Evolutionary conservation across 2,888 invertebrate genomes (phyloP), one percentile per base, ranked within the genome.

Genomic region (Clivina fossor): DNA sequence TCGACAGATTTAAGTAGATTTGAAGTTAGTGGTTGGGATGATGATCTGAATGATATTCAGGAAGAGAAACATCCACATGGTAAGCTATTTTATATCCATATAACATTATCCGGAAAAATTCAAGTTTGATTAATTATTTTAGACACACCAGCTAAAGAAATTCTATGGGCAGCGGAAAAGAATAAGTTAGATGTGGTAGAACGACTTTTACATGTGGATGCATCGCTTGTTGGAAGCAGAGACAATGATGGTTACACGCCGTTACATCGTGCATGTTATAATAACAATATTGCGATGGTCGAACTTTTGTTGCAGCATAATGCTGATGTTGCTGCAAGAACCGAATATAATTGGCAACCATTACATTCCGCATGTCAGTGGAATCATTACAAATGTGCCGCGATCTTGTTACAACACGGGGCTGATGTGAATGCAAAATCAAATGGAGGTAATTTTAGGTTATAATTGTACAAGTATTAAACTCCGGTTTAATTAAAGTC

Each of bases 161-260:
- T 89, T 32, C 71, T 93, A 18, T 82, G 82, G 80, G 91, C 91
- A 20, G 88, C 90, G 16, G 88, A 89, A 74, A 81, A 88, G 68
- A 89, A 89, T 24, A 75, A 86, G 60, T 66, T 86, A 1, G 79
- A 83, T 35, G 74, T 77, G 49, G 72, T 92, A 0, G 78, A 79
- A 60, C 74, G 76, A 59, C 72, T 91, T 19, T 63, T 91, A 1
- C 65, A 71, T 18, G 66, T 74, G 15, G 76, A 88, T 68, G 78
- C 81, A 1, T 69, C 71, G 1, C 74, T 93, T 24, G 78, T 94
- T 0, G 75, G 84, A 69, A 80, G 83, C 4, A 75, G 73, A 11
- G 99, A 99, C 72, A 78, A 80, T 54, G 99, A 99, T 80, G 89
- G 90, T 0, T 99, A 99, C 69, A 91, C 95, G 16, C 90, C 97